phyloP scores from a whole-genome alignment of 2,888 invertebrate species.

The Xestia c-nigrum region DNA sequence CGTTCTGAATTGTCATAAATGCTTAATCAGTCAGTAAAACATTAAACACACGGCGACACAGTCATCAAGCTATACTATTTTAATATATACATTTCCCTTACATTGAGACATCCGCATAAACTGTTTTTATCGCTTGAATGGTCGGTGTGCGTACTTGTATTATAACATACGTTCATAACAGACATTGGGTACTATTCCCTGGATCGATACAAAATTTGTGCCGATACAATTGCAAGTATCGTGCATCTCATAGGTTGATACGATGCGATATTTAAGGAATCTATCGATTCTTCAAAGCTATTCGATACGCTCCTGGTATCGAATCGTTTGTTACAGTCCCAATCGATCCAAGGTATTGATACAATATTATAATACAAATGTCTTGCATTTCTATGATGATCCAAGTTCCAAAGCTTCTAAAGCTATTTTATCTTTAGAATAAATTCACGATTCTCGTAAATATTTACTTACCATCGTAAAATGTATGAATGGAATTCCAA shows the following conservation, averaged over 20 bases:
- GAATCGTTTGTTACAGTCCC: neutral
- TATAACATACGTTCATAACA: neutral
- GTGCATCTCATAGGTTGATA: neutral
- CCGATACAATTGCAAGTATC: neutral
- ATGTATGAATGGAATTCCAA: conserved; percentile 4
- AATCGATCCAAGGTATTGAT: neutral
- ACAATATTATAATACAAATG: neutral
- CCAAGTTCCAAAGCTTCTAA: neutral
- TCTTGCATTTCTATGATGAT: conserved; percentile 1
- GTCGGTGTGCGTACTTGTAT: no score
- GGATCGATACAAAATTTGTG: neutral
- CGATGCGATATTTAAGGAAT: neutral
- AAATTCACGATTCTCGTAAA: conserved; percentile 20
- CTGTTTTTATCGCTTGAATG: no score
- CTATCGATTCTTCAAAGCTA: neutral
- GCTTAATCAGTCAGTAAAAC: neutral
- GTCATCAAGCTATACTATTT: no score
- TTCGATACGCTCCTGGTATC: neutral
- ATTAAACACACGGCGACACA: no score
- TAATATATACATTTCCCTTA: no score
- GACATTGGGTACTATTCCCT: neutral
- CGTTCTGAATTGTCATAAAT: neutral
- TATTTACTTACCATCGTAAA: neutral
- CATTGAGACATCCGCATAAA: no score
- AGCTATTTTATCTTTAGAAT: neutral